Percentiles rank a stretch among this genome's conserved stretches.
These are phyloP conservation scores for Trachelus troglodyta DNA, from an alignment of 2,888 invertebrate species.

Conservation along the genomic window DNA sequence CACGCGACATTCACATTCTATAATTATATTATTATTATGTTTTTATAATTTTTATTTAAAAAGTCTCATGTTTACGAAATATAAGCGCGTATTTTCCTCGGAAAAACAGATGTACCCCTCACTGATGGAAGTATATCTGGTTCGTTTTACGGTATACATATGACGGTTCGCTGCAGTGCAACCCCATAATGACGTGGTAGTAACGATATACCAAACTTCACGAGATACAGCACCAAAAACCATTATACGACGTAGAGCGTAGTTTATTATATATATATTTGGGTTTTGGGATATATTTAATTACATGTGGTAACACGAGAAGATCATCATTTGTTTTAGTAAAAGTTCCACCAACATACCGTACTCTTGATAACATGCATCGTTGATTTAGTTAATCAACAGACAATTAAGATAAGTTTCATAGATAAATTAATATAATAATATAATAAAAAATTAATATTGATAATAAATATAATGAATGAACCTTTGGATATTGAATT, in stretches of 20 bases:
- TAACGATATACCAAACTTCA: not conserved
- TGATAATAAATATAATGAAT: no score
- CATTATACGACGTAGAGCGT: not conserved
- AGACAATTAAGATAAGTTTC: no score
- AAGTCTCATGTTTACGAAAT: not conserved
- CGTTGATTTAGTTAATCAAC: no score
- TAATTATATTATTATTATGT: not conserved
- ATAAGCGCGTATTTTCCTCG: not conserved
- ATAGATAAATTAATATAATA: no score
- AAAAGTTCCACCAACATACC: no score
- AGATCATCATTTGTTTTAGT: no score
- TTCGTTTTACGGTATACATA: not conserved
- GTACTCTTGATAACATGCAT: no score
- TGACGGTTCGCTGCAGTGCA: not conserved
- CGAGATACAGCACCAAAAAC: not conserved
- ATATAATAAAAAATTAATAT: no score
- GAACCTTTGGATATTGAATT: no score
- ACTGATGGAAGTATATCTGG: not conserved
- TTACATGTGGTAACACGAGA: no score
- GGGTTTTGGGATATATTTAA: no score
- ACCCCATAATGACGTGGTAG: not conserved
- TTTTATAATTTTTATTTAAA: not conserved
- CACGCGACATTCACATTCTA: not conserved
- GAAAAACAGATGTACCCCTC: not conserved
- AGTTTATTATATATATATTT: no score